Conservation (phyloP, 2,888 invertebrate species). For the Lasioglossum morio region DNA sequence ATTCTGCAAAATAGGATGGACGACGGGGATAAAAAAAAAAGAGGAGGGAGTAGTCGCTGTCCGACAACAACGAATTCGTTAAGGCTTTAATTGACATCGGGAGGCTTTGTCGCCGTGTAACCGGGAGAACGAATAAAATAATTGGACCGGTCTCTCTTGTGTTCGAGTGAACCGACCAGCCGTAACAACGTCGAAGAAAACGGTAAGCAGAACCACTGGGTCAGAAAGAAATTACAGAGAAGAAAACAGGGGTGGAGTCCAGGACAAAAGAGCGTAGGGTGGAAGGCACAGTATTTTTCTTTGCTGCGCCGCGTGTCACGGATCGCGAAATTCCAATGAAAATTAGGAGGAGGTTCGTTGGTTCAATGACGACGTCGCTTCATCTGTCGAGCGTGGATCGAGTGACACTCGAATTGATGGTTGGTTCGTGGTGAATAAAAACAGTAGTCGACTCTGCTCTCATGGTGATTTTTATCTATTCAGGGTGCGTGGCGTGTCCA, state of each 20-base stretch:
- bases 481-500: not conserved
- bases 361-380: not conserved
- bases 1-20: not conserved
- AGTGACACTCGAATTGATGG: constrained; percentile 9
- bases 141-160: constrained; percentile 41
- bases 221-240: constrained; percentile 20
- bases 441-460: not conserved
- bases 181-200: constrained; percentile 39
- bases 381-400: not conserved
- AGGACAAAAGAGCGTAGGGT: not conserved
- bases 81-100: constrained; percentile 56
- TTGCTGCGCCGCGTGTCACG: constrained; percentile 9
- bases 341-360: constrained; percentile 27
- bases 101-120: constrained; percentile 43
- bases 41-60: not conserved
- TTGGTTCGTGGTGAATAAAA: not conserved
- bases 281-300: constrained; percentile 24
- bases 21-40: not conserved
- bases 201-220: constrained; percentile 1
- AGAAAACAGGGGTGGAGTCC: not conserved
- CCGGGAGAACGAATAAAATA: constrained; percentile 51
- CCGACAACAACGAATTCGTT: constrained; percentile 52
- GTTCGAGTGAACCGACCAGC: constrained; percentile 22
- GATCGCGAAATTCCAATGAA: constrained; percentile 23
- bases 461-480: not conserved